These are phyloP conservation scores for Clepsis dumicolana DNA, from an alignment of 2,888 invertebrate species.

Conservation along the genomic window DNA sequence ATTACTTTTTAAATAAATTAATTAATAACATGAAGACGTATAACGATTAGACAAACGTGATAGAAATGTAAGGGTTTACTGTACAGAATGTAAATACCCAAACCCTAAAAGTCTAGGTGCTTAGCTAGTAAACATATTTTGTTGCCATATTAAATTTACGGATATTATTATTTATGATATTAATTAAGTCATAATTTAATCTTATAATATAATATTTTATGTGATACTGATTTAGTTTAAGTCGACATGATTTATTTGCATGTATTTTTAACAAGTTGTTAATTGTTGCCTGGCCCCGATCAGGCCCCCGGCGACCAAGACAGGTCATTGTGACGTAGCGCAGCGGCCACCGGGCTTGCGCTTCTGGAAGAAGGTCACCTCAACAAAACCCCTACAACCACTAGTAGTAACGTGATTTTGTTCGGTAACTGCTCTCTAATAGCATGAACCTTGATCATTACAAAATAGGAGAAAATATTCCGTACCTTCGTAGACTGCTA, in stretches of 20 bases:
- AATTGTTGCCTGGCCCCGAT: background rate
- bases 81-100: constrained; percentile 82
- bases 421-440: background rate
- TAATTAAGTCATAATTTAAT: constrained; percentile 81
- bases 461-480: background rate
- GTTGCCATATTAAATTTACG: constrained; percentile 86
- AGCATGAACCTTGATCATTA: constrained; percentile 3
- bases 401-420: too few species aligned
- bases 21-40: constrained; percentile 61
- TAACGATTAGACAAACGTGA: constrained; percentile 68
- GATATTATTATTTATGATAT: constrained; percentile 83
- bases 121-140: constrained; percentile 83
- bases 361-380: background rate
- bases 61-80: constrained; percentile 61
- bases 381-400: background rate
- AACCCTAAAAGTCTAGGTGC: constrained; percentile 81
- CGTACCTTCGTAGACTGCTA: constrained; percentile 8
- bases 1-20: constrained; percentile 66
- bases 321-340: background rate
- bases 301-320: background rate
- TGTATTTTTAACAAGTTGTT: constrained; percentile 36
- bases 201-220: constrained; percentile 76
- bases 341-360: background rate
- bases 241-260: constrained; percentile 47
- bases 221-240: constrained; percentile 78